These are phyloP conservation scores for Caenorhabditis sp. DNA, from an alignment of 2,888 invertebrate genomes.

Conservation along the genomic window DNA sequence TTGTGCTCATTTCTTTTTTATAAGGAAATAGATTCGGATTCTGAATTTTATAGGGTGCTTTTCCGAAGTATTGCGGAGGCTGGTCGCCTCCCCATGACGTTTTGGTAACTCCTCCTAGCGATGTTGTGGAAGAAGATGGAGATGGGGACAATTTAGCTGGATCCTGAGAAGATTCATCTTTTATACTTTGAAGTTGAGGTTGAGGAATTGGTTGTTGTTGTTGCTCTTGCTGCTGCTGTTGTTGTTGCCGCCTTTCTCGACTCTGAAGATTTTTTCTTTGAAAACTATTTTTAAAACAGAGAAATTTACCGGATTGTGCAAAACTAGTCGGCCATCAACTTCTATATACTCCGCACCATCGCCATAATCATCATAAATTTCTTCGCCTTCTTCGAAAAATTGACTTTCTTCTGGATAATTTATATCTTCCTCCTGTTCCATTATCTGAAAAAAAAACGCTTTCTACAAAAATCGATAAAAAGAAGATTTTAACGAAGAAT, in stretches of 20 bases:
- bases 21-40: too few species aligned
- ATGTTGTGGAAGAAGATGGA: background rate
- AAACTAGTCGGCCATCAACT: slow-evolving; percentile 25
- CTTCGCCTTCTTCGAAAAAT: slow-evolving; percentile 30
- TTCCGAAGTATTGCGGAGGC: background rate
- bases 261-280: background rate
- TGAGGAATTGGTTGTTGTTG: too few species aligned
- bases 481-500: background rate
- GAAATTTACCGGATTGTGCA: slow-evolving; percentile 18
- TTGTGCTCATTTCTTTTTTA: too few species aligned
- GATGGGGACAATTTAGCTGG: slow-evolving; percentile 3
- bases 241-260: background rate
- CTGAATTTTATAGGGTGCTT: background rate
- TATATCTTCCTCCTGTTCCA: slow-evolving; percentile 17
- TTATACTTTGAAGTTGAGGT: background rate
- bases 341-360: slow-evolving; percentile 27
- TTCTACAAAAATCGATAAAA: background rate
- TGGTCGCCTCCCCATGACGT: background rate
- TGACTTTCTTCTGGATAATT: slow-evolving; percentile 29
- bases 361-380: slow-evolving; percentile 24
- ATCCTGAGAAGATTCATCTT: background rate
- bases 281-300: background rate
- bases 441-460: background rate
- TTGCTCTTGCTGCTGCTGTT: too few species aligned
- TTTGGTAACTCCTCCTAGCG: background rate